Percentiles rank a stretch among this genome's conserved stretches.
Conservation (phyloP, 2,888 invertebrate genomes). For the Mythimna loreyi region DNA sequence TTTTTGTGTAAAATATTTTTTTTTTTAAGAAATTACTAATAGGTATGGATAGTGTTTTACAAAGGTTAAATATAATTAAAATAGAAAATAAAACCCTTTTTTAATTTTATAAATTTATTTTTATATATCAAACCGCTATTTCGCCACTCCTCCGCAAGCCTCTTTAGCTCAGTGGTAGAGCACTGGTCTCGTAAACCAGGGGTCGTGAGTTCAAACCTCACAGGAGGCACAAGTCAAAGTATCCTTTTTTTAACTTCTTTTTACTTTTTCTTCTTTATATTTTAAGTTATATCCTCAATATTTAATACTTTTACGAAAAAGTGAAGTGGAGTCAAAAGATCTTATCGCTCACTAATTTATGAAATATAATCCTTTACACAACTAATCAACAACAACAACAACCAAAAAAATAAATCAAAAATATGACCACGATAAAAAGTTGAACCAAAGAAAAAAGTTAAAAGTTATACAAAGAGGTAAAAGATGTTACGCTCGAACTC, state of each 20-base stretch:
- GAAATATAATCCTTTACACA: slow-evolving; percentile 24
- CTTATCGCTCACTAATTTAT: background rate
- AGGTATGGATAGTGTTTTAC: too few relatives aligned
- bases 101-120: background rate
- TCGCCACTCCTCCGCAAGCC: slow-evolving; percentile 78
- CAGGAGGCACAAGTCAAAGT: slow-evolving; percentile 77
- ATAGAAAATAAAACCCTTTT: fast-evolving
- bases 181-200: slow-evolving; percentile 96
- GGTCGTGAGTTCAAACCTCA: slow-evolving; percentile 92
- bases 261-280: slow-evolving; percentile 13
- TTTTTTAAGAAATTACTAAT: background rate
- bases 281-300: background rate
- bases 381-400: slow-evolving; percentile 31
- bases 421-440: slow-evolving; percentile 33
- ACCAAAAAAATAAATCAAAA: slow-evolving; percentile 34
- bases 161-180: slow-evolving; percentile 96
- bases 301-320: too few relatives aligned
- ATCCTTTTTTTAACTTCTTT: slow-evolving; percentile 30
- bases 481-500: slow-evolving; percentile 40
- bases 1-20: background rate
- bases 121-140: slow-evolving; percentile 61
- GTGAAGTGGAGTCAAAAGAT: too few relatives aligned
- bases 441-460: slow-evolving; percentile 51
- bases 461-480: slow-evolving; percentile 43
- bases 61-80: background rate